Conservation (phyloP, 2,113 vertebrate species). For the Anguilla rostrata region DNA sequence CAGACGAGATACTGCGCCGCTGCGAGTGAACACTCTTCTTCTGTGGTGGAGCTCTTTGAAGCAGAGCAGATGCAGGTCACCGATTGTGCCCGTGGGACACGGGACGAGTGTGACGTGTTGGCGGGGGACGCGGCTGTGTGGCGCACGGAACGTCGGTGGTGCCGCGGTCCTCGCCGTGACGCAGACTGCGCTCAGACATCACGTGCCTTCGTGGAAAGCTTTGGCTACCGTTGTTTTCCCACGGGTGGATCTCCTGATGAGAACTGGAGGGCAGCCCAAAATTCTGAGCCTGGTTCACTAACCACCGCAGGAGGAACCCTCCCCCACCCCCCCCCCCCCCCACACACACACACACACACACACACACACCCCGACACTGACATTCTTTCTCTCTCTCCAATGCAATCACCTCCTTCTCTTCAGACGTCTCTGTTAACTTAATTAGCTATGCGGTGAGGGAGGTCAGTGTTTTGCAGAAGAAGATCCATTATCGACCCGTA, state of each 20-base stretch:
- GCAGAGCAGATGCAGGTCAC: neutral
- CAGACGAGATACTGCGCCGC: neutral
- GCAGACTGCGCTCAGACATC: constrained; percentile 35
- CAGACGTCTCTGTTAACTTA: constrained; percentile 43
- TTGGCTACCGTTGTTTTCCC: constrained; percentile 70
- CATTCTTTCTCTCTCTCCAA: neutral
- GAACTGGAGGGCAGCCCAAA: constrained; percentile 63
- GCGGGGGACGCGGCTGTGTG: neutral
- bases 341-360: no score
- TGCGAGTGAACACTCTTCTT: constrained; percentile 1
- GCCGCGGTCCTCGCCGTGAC: neutral
- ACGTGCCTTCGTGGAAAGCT: constrained; percentile 66
- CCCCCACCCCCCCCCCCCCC: neutral
- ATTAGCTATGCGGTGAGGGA: constrained; percentile 42
- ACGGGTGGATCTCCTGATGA: constrained; percentile 43
- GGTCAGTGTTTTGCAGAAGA: constrained; percentile 32
- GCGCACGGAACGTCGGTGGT: neutral
- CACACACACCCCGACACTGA: neutral
- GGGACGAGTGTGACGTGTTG: neutral
- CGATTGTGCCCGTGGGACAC: neutral
- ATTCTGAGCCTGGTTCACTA: constrained; percentile 54
- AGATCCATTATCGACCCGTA: neutral
- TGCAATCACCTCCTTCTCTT: neutral
- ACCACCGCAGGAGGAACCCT: constrained; percentile 26
- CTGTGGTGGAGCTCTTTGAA: neutral